These are phyloP conservation scores for Rhyacophila brunnea DNA, from an alignment of 1,140 invertebrate species.

Conservation along the genomic window DNA sequence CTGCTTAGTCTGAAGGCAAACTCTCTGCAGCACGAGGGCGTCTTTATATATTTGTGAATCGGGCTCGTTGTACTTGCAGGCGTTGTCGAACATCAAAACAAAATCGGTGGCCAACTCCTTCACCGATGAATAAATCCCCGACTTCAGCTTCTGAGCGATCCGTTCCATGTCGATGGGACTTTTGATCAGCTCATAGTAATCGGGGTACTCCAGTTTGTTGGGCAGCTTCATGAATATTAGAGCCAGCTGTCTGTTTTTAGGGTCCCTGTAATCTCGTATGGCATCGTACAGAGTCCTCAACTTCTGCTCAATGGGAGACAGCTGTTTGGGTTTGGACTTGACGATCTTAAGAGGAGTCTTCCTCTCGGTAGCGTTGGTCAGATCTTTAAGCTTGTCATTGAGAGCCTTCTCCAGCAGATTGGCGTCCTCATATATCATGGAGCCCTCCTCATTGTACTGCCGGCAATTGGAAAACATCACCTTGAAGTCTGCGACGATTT, in stretches of 20 bases:
- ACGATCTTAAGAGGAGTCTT: slow-evolving; percentile 39
- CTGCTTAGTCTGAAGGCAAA: slow-evolving; percentile 90
- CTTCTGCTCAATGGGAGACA: slow-evolving; percentile 69
- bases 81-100: slow-evolving; percentile 98
- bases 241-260: slow-evolving; percentile 80
- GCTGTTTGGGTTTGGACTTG: slow-evolving; percentile 38
- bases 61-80: slow-evolving; percentile 99
- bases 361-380: slow-evolving; percentile 46
- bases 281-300: slow-evolving; percentile 86
- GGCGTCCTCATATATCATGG: slow-evolving; percentile 92
- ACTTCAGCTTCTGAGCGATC: slow-evolving; percentile 86
- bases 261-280: slow-evolving; percentile 85
- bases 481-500: slow-evolving; percentile 64
- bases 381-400: slow-evolving; percentile 79
- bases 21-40: slow-evolving; percentile 86
- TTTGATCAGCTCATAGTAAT: slow-evolving; percentile 98
- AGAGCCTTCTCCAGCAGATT: slow-evolving; percentile 83
- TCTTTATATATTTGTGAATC: slow-evolving; percentile 99
- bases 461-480: slow-evolving; percentile 96
- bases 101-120: slow-evolving; percentile 93
- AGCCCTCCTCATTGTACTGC: slow-evolving; percentile 94
- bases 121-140: slow-evolving; percentile 75
- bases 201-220: slow-evolving; percentile 91
- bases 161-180: slow-evolving; percentile 96
- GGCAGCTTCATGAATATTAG: slow-evolving; percentile 94